Percentiles rank a stretch among this genome's conserved stretches.
phyloP scores from a whole-genome alignment of 2,113 vertebrate genomes.

The Chiloscyllium plagiosum region DNA sequence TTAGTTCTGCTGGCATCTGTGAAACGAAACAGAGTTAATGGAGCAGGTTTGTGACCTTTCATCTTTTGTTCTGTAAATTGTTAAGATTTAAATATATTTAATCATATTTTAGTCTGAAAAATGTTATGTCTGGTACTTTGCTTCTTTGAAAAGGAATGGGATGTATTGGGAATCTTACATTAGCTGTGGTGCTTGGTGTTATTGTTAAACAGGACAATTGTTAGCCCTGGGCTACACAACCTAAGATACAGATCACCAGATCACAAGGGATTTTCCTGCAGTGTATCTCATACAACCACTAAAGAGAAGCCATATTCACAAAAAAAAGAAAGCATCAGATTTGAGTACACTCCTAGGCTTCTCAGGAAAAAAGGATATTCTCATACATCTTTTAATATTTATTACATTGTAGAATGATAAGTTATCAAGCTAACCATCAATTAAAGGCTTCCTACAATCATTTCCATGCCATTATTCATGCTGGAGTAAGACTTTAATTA shows the following conservation, averaged over 20 bases:
- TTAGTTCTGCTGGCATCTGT: background rate
- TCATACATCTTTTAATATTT: background rate
- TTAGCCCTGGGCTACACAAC: conserved; percentile 9
- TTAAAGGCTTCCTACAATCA: background rate
- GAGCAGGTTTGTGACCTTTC: background rate
- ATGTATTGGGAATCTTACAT: background rate
- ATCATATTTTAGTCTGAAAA: background rate
- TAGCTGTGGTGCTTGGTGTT: background rate
- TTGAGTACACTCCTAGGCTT: background rate
- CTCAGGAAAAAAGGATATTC: background rate
- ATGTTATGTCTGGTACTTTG: background rate
- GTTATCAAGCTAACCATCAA: background rate
- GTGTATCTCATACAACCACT: background rate
- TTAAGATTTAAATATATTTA: background rate
- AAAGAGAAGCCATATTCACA: background rate
- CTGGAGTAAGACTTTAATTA: background rate
- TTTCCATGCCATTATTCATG: background rate
- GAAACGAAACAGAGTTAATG: background rate
- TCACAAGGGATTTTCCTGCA: conserved; percentile 4
- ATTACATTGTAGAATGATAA: background rate
- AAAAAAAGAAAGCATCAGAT: background rate
- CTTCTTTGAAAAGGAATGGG: background rate
- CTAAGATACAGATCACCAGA: background rate
- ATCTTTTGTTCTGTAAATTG: background rate
- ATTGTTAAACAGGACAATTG: conserved; percentile 5